A percentile compares a stretch with the other conserved stretches of the same genome.
phyloP scores from a whole-genome alignment of 2,113 vertebrate species.

The Sprattus sprattus region DNA sequence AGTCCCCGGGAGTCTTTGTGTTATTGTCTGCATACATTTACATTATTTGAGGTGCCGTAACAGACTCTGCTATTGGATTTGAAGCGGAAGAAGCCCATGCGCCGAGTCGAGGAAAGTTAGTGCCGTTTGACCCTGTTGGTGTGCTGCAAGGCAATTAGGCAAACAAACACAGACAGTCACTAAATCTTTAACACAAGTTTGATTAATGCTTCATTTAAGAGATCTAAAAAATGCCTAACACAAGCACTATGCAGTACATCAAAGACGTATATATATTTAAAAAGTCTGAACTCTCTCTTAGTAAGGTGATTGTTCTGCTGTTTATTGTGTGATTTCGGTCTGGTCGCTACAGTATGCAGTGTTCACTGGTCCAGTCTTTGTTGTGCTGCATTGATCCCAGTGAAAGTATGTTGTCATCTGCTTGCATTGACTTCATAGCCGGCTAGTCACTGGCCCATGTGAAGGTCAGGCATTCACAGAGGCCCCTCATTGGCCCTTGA shows the following conservation, averaged over 20 bases:
- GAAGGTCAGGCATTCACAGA: slow-evolving; percentile 86
- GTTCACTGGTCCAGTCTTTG: not conserved
- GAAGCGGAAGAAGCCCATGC: slow-evolving; percentile 16
- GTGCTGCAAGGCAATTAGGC: not conserved
- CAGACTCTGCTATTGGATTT: slow-evolving; percentile 8
- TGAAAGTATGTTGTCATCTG: slow-evolving; percentile 81
- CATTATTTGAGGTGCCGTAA: slow-evolving; percentile 30
- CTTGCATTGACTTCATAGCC: slow-evolving; percentile 84
- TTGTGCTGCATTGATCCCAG: slow-evolving; percentile 79
- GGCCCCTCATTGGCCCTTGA: slow-evolving; percentile 83
- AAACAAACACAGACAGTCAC: not conserved
- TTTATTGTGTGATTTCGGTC: not conserved
- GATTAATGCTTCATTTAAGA: not conserved
- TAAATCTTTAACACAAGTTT: not conserved
- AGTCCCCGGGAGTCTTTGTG: slow-evolving; percentile 62
- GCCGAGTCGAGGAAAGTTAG: not conserved
- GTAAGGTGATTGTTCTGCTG: not conserved
- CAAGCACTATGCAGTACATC: not conserved
- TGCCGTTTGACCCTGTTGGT: not conserved
- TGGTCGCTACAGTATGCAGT: not conserved
- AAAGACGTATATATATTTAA: not conserved
- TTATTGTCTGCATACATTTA: slow-evolving; percentile 64
- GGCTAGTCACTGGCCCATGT: slow-evolving; percentile 81
- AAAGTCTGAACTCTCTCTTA: not conserved
- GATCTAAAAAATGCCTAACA: not conserved